phyloP scores from a whole-genome alignment of 2,888 invertebrate genomes.

The Sylvicola fuscatus region DNA sequence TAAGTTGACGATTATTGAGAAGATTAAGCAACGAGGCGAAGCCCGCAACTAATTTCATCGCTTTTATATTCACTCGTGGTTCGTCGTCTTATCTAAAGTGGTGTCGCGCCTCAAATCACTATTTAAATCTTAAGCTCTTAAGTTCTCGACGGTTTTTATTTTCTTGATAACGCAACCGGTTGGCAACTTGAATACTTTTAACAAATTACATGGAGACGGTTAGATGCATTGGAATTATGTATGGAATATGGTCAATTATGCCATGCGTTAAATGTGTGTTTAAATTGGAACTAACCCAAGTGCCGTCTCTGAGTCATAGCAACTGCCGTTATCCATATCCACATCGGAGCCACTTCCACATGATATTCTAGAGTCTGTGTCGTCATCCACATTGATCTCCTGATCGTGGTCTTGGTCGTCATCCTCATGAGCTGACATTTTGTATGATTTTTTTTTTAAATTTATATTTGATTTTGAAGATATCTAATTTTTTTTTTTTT shows the following conservation, averaged over 20 bases:
- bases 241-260: no score
- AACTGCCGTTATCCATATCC: slow-evolving; percentile 25
- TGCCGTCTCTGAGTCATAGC: slow-evolving; percentile 25
- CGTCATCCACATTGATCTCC: slow-evolving; percentile 26
- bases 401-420: slow-evolving; percentile 22
- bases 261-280: no score
- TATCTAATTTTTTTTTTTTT: no score
- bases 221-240: no score
- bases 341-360: slow-evolving; percentile 25
- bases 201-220: no score
- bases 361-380: slow-evolving; percentile 23
- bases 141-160: slow-evolving; percentile 12
- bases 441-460: slow-evolving; percentile 5
- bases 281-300: slow-evolving; percentile 16
- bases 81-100: no score
- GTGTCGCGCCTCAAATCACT: no score
- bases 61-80: no score
- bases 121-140: slow-evolving; percentile 9
- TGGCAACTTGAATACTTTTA: no score
- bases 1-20: no score
- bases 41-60: no score
- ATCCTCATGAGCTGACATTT: slow-evolving; percentile 23
- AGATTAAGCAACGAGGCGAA: no score
- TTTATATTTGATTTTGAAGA: background rate
- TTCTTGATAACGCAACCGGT: background rate